A percentile compares a stretch with the other conserved stretches of the same genome.
phyloP scores from a whole-genome alignment of 2,113 vertebrate genomes.

The Alectura lathami region DNA sequence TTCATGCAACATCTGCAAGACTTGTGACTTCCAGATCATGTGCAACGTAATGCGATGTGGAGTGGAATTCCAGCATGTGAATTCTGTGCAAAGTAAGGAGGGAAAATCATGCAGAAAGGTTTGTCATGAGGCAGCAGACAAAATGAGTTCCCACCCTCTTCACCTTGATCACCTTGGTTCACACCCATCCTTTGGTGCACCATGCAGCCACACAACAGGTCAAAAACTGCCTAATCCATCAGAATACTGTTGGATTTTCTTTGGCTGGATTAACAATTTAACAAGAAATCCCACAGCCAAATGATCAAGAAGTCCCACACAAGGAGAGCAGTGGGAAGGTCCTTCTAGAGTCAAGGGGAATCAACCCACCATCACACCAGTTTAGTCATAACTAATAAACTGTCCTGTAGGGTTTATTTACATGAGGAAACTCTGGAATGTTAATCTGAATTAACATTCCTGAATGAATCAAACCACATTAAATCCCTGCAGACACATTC shows the following conservation, averaged over 20 bases:
- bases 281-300: background rate
- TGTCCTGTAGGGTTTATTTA: background rate
- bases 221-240: background rate
- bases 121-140: background rate
- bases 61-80: background rate
- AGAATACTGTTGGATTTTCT: background rate
- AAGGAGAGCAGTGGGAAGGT: background rate
- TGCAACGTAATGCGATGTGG: fast-evolving
- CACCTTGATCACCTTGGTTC: background rate
- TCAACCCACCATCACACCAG: background rate
- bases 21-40: background rate
- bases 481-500: slow-evolving; percentile 57
- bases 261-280: background rate
- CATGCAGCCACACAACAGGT: background rate
- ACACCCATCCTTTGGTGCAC: background rate
- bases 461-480: slow-evolving; percentile 45
- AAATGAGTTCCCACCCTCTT: fast-evolving
- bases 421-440: background rate
- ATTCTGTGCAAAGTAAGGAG: background rate
- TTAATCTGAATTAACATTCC: slow-evolving; percentile 56
- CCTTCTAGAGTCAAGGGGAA: background rate
- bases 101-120: background rate
- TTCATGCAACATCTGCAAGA: background rate
- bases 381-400: background rate
- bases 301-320: background rate